A percentile compares a stretch with the other conserved stretches of the same genome.
Conservation (phyloP, 1,140 invertebrate species). For the Drosophila kanapiae region DNA sequence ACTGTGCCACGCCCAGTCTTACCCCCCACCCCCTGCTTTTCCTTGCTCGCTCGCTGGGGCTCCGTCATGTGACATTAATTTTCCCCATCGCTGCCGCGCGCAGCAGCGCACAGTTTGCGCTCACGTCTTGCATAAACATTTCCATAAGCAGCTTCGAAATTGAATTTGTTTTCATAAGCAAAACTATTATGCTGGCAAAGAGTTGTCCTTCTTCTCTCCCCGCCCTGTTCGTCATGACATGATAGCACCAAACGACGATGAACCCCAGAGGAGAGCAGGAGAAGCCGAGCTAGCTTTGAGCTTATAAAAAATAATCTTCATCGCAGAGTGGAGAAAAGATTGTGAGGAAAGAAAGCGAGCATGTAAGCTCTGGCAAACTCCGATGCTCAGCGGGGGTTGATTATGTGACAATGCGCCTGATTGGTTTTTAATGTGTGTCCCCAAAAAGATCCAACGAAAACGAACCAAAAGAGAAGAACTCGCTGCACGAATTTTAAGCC, state of each 20-base stretch:
- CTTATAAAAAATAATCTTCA: slow-evolving; percentile 68
- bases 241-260: slow-evolving; percentile 36
- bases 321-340: slow-evolving; percentile 27
- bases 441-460: slow-evolving; percentile 13
- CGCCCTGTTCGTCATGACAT: slow-evolving; percentile 36
- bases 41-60: background rate
- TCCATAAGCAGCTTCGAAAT: slow-evolving; percentile 82
- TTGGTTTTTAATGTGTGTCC: slow-evolving; percentile 77
- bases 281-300: slow-evolving; percentile 8
- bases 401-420: slow-evolving; percentile 80
- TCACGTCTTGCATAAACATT: slow-evolving; percentile 82
- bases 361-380: slow-evolving; percentile 13
- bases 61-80: slow-evolving; percentile 77
- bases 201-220: slow-evolving; percentile 29
- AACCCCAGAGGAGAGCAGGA: background rate
- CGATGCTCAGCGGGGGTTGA: slow-evolving; percentile 48
- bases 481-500: slow-evolving; percentile 28
- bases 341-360: slow-evolving; percentile 21
- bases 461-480: background rate
- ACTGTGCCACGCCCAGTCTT: background rate
- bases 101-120: slow-evolving; percentile 37
- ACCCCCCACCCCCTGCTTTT: slow-evolving; percentile 12
- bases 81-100: slow-evolving; percentile 15
- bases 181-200: slow-evolving; percentile 79
- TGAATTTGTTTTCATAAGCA: slow-evolving; percentile 84